phyloP scores from a whole-genome alignment of 2,888 invertebrate species.

The Branchipolynoe longqiensis region DNA sequence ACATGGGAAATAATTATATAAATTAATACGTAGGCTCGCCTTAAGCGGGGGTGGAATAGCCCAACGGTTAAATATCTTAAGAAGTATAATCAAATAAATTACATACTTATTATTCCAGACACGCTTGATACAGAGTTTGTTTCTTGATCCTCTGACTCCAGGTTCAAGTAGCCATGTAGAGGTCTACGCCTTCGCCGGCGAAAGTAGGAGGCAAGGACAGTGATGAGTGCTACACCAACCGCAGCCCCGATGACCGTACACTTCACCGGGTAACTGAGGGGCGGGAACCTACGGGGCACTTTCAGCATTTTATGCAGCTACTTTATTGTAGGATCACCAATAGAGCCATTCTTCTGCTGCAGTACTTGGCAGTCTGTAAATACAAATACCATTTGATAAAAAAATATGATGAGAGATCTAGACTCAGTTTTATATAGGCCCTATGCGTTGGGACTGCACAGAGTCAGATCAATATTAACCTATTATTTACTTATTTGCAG shows the following conservation, averaged over 20 bases:
- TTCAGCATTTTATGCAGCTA: background rate
- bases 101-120: background rate
- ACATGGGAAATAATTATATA: no score
- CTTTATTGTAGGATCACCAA: background rate
- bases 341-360: background rate
- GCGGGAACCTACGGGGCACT: background rate
- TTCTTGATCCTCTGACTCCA: slow-evolving; percentile 2
- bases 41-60: no score
- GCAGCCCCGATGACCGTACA: slow-evolving; percentile 82
- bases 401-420: no score
- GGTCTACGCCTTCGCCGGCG: slow-evolving; percentile 67
- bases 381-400: no score
- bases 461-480: no score
- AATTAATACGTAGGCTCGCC: no score
- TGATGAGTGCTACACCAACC: slow-evolving; percentile 90
- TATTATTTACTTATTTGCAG: no score
- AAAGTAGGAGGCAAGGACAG: slow-evolving; percentile 89
- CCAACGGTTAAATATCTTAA: no score
- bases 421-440: no score
- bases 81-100: no score
- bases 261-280: slow-evolving; percentile 56
- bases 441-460: no score
- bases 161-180: background rate
- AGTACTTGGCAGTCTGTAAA: background rate
- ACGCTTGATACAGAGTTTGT: slow-evolving; percentile 38